phyloP scores from a whole-genome alignment of 2,797 vertebrate species.

The Acanthopagrus latus region DNA sequence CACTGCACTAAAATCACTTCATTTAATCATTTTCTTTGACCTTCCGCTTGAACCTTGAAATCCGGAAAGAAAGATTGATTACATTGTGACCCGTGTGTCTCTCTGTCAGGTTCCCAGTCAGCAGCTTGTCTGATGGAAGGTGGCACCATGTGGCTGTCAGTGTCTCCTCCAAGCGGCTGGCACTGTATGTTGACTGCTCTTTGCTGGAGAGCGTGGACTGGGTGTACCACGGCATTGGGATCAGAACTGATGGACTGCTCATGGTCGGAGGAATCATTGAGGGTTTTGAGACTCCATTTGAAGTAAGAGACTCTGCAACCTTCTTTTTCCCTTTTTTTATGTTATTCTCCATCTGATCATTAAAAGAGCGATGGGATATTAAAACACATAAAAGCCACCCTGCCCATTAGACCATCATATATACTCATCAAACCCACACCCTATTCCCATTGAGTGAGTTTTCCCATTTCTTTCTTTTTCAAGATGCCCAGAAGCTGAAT shows the following conservation, averaged over 20 bases:
- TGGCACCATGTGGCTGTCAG: conserved; percentile 90
- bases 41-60: neutral
- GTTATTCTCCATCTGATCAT: neutral
- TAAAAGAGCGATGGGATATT: conserved; percentile 2
- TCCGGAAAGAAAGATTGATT: neutral
- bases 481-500: conserved; percentile 1
- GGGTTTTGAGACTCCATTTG: conserved; percentile 89
- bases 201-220: conserved; percentile 90
- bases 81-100: conserved; percentile 15
- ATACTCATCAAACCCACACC: conserved; percentile 1
- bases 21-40: neutral
- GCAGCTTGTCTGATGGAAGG: conserved; percentile 84
- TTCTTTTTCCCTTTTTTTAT: neutral
- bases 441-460: neutral
- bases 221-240: conserved; percentile 85
- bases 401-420: neutral
- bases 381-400: too few species aligned
- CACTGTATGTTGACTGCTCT: conserved; percentile 89
- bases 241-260: conserved; percentile 86
- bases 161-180: conserved; percentile 85
- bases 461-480: neutral
- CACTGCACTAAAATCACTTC: neutral
- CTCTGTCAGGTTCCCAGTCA: conserved; percentile 87
- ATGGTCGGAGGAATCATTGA: conserved; percentile 89
- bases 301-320: conserved; percentile 78